Base-by-base conservation (phyloP, 2,888 invertebrate genomes). In the Cryptosula pallasiana region DNA sequence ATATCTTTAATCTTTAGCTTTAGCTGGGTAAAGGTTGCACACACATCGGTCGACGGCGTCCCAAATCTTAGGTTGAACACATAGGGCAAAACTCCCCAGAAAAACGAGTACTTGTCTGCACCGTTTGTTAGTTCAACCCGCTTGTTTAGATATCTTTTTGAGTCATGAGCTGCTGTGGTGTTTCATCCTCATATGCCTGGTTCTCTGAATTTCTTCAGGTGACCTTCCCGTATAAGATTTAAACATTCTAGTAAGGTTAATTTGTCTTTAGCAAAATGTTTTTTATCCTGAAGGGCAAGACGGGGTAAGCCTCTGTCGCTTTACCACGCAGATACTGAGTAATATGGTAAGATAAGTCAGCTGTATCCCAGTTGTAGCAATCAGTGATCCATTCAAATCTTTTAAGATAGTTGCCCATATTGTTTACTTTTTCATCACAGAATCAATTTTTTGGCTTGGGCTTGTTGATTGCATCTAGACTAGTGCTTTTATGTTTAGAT, bases 251-350 rank as follows among this genome's bases (percentile, higher is more conserved):
- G 32, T 27, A 63, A 63, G 29, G 63, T 32, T 63, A 29, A 27
- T 13, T 63, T 63, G 32, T 29, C 63, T 32, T 63, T 63, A 13
- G 25, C 27, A 32, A 29, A 63, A 63, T 63, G 16, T 32, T 32
- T 63, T 13, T 27, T 13, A 9, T 63, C 32, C 13, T 13, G 13
- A 63, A 32, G 63, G 13, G 63, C 25, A 5, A 63, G 27, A 5
- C 63, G 63, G n/a, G 25, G 63, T 63, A 63, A 63, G 63, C 63
- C 27, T 63, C 63, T 63, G 63, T 63, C 32, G 63, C 63, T 32
- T 27, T 63, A 34, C 63, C 63, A 16, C 32, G 25, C 27, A 63
- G 63, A 32, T 63, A 63, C 34, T 63, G 63, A 34, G 29, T 63
- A 32, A 63, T 27, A 32, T 63, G 63, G n/a, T 63, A 63, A 27